Evolutionary conservation across 1,140 invertebrate species (phyloP), one percentile per base, ranked within the genome.

Genomic region (Pectinophora gossypiella): DNA sequence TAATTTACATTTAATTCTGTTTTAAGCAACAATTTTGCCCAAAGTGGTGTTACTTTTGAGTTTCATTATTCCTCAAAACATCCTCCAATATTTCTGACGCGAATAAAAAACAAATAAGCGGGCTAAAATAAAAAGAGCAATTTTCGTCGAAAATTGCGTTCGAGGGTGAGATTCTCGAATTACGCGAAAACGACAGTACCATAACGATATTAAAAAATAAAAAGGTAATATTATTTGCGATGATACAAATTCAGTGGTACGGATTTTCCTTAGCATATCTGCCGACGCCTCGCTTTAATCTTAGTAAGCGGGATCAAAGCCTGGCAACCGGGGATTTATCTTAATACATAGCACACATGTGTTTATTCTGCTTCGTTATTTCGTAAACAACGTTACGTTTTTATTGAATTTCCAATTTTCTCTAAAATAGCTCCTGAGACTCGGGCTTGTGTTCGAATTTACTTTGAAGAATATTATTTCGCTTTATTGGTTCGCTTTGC

Each of bases 221-320:
- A 32, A 40, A n/a, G n/a, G n/a, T n/a, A n/a, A 40, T 40, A 16
- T 40, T 40, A 40, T 40, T 40, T 16, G 10, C 36, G 36, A 40
- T 40, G 36, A 40, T 40, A 40, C 36, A 40, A 40, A 40, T n/a
- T 40, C 3, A 40, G 36, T 13, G 12, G 36, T 40, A 40, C 3
- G 16, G 36, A 40, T 40, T 40, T 40, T 40, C 36, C 36, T 12
- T 40, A 40, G 7, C 12, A 9, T 13, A 15, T 12, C 35, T 3
- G 12, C 13, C 7, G 36, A 12, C 7, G 9, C 2, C 27, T 32
- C 27, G 36, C 36, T 40, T 40, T 40, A 40, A 40, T 40, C 15
- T 40, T 40, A 18, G 36, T 15, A 40, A 18, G 36, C 3, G 5
- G 36, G 13, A 40, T 40, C 36, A 40, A 40, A 40, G 36, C 36